Evolutionary conservation across 2,113 vertebrate species (phyloP).

Genomic region (Bostrychus sinensis): DNA sequence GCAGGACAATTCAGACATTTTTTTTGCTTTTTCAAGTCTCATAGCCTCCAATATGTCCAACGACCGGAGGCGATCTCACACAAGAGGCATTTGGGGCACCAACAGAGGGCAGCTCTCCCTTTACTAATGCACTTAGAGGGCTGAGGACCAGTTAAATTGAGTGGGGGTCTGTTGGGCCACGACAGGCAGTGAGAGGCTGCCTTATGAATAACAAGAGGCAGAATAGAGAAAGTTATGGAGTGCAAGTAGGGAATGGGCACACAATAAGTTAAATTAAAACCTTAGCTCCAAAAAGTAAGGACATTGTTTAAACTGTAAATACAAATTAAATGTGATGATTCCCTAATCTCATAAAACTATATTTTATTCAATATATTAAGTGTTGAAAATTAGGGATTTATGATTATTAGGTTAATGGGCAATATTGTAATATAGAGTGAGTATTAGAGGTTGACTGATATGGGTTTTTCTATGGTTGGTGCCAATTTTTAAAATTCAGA

Average conservation of each 20-base stretch:
- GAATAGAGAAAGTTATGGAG: slow-evolving; percentile 46
- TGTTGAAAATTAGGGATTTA: no score
- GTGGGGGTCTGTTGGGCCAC: slow-evolving; percentile 23
- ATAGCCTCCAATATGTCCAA: slow-evolving; percentile 46
- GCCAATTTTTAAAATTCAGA: no score
- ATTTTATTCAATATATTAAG: no score
- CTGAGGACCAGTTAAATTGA: slow-evolving; percentile 1
- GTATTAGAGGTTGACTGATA: no score
- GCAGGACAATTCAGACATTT: slow-evolving; percentile 71
- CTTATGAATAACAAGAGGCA: slow-evolving; percentile 39
- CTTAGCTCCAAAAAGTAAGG: no score
- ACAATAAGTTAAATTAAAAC: no score
- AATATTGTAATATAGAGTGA: no score
- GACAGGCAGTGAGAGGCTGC: slow-evolving; percentile 39
- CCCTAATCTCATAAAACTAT: no score
- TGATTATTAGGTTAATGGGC: no score
- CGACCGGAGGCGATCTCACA: slow-evolving; percentile 50
- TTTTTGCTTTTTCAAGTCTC: slow-evolving; percentile 57
- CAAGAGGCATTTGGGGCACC: slow-evolving; percentile 41
- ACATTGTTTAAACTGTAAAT: no score
- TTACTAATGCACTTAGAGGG: slow-evolving; percentile 8
- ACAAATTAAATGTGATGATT: no score
- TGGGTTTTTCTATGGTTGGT: no score
- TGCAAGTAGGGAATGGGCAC: slow-evolving; percentile 6
- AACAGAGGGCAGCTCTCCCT: slow-evolving; percentile 46